Evolutionary conservation across 2,113 vertebrate genomes (phyloP).

Genomic region (Proterorhinus semilunaris): DNA sequence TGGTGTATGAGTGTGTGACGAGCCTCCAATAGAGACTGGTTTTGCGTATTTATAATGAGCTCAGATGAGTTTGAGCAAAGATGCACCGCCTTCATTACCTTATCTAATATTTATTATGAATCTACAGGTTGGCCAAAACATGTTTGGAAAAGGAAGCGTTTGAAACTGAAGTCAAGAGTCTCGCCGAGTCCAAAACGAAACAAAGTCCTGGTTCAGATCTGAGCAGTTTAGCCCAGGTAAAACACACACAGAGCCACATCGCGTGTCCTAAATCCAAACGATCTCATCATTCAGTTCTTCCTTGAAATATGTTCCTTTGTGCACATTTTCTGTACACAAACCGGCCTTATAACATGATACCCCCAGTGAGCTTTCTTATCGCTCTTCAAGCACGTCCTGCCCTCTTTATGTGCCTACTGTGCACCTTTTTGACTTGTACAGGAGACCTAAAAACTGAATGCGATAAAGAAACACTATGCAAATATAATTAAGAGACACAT

Average conservation of each 20-base stretch:
- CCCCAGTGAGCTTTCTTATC: neutral
- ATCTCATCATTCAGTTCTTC: too few relatives aligned
- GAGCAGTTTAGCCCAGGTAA: conserved; percentile 60
- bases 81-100: neutral
- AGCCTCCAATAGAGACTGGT: neutral
- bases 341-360: neutral
- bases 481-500: neutral
- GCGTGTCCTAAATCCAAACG: too few relatives aligned
- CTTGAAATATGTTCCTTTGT: neutral
- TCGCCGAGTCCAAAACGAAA: conserved; percentile 60
- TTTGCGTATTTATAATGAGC: neutral
- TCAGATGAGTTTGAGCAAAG: neutral
- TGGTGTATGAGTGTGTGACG: conserved; percentile 2
- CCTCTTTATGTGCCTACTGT: neutral
- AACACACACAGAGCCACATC: too few relatives aligned
- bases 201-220: conserved; percentile 59
- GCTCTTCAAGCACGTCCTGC: neutral
- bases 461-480: neutral
- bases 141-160: conserved; percentile 83
- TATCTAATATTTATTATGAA: conserved; percentile 4
- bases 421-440: neutral
- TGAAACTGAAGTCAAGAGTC: conserved; percentile 80
- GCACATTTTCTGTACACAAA: neutral
- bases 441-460: neutral
- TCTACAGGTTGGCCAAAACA: conserved; percentile 82